Evolutionary conservation across 2,113 vertebrate genomes (phyloP).

Genomic region (Anhinga rufa): DNA sequence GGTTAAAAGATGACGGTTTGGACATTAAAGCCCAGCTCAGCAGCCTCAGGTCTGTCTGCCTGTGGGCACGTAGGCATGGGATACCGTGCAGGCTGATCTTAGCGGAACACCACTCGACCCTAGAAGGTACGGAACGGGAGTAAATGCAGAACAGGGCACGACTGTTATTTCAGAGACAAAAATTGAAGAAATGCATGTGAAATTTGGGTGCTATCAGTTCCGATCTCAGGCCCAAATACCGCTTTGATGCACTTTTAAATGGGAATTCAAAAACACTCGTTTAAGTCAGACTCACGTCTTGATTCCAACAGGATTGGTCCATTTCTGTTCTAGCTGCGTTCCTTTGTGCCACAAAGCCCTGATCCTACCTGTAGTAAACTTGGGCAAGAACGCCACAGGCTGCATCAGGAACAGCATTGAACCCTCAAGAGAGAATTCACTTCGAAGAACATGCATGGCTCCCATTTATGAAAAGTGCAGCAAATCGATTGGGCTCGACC

Average conservation of each 20-base stretch:
- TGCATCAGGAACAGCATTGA: background rate
- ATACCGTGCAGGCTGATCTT: rapidly evolving
- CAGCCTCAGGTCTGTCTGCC: too few relatives aligned
- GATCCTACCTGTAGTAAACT: background rate
- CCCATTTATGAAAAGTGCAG: background rate
- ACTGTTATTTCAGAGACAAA: background rate
- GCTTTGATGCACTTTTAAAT: too few relatives aligned
- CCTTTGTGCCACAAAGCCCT: background rate
- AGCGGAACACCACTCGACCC: background rate
- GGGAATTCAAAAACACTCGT: background rate
- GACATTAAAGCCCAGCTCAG: background rate
- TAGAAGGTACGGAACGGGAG: background rate
- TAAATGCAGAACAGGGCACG: background rate
- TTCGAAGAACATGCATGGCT: background rate
- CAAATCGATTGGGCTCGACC: too few relatives aligned
- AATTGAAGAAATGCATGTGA: background rate
- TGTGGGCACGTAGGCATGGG: rapidly evolving
- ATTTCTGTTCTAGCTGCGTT: background rate
- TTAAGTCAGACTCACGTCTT: background rate
- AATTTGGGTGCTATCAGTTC: background rate
- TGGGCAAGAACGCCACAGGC: background rate
- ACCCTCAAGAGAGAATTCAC: background rate
- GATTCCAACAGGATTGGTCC: background rate
- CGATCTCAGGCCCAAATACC: background rate
- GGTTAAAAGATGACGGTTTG: background rate